These are phyloP conservation scores for Pyralis farinalis DNA, from an alignment of 2,888 invertebrate species.

Conservation along the genomic window DNA sequence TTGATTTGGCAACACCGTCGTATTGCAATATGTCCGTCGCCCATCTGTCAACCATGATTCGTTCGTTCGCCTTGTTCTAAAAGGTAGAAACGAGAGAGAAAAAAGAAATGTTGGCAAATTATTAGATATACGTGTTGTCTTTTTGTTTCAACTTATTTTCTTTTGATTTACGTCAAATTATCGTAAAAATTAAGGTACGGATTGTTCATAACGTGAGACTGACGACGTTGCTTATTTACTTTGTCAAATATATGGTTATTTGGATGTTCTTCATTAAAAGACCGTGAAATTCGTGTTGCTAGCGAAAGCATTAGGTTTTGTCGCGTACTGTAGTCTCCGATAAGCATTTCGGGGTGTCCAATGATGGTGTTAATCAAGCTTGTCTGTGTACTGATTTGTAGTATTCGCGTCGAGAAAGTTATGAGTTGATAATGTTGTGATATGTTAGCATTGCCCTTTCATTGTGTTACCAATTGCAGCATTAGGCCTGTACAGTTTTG, in stretches of 20 bases:
- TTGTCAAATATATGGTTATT: constrained; percentile 48
- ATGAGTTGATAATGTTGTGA: constrained; percentile 32
- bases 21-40: constrained; percentile 42
- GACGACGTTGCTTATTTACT: constrained; percentile 65
- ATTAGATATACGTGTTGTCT: constrained; percentile 60
- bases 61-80: constrained; percentile 64
- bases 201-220: constrained; percentile 30
- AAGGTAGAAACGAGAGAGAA: constrained; percentile 55
- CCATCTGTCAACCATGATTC: constrained; percentile 53
- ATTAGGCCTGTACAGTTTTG: constrained; percentile 61
- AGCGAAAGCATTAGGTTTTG: constrained; percentile 63
- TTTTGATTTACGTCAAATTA: constrained; percentile 25
- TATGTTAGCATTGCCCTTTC: constrained; percentile 20
- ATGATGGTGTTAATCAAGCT: constrained; percentile 49
- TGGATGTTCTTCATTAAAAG: constrained; percentile 34
- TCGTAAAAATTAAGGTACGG: constrained; percentile 27
- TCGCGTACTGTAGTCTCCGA: constrained; percentile 32
- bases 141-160: constrained; percentile 41
- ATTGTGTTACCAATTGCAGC: constrained; percentile 37
- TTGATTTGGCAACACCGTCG: constrained; percentile 25
- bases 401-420: constrained; percentile 35
- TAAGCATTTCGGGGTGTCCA: constrained; percentile 42
- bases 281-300: constrained; percentile 50
- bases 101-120: constrained; percentile 74
- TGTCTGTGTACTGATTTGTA: constrained; percentile 52